phyloP scores from a whole-genome alignment of 1,140 invertebrate genomes.

The Calosoma granatense region DNA sequence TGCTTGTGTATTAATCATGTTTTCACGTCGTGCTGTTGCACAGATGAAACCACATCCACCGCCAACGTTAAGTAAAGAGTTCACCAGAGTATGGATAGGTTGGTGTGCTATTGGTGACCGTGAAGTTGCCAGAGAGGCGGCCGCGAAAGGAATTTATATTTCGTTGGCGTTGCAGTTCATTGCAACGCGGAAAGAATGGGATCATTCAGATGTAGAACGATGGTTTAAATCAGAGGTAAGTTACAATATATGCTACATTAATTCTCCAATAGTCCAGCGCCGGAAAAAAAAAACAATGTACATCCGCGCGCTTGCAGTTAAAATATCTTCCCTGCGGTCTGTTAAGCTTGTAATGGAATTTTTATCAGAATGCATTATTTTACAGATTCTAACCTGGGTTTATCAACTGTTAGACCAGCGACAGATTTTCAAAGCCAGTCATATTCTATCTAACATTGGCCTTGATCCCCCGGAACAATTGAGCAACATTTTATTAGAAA shows the following conservation, averaged over 20 bases:
- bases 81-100: constrained; percentile 33
- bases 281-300: no score
- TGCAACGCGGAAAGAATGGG: constrained; percentile 41
- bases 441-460: constrained; percentile 48
- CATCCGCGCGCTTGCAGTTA: no score
- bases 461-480: constrained; percentile 45
- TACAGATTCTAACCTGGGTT: constrained; percentile 50
- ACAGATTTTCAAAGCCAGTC: constrained; percentile 51
- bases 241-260: constrained; percentile 4
- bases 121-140: constrained; percentile 53
- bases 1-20: neutral
- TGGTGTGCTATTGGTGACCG: constrained; percentile 43
- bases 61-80: constrained; percentile 24
- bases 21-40: neutral
- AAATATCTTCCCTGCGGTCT: no score
- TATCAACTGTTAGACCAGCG: constrained; percentile 46
- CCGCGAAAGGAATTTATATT: constrained; percentile 51
- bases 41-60: constrained; percentile 20
- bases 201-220: constrained; percentile 37
- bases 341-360: neutral
- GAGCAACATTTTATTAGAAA: constrained; percentile 40
- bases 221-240: constrained; percentile 46
- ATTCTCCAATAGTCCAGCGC: no score
- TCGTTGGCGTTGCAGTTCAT: constrained; percentile 47
- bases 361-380: constrained; percentile 22